Base-by-base conservation (phyloP, 2,113 vertebrate genomes). In the Pao palembangensis region DNA sequence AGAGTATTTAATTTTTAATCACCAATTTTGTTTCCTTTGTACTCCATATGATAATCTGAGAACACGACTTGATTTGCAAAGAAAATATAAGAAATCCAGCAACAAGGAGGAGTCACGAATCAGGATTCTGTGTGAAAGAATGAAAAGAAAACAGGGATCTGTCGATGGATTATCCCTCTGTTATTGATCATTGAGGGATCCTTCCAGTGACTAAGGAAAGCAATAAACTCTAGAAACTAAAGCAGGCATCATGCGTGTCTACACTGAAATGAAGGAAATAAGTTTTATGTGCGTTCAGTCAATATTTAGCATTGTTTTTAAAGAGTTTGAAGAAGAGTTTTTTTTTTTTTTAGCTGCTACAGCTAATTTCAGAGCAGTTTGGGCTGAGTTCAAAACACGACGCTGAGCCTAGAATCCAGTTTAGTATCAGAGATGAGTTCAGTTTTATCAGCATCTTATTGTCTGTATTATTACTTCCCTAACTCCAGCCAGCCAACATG, bases 1-100 rank as follows among this genome's bases (percentile, higher is more conserved):
- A 91, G 85, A 87, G 78, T 87, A 88, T 88, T 91, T 90, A 85
- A 92, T 91, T 91, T 90, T 90, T 91, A 90, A 92, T 91, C 88
- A 89, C 69, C 82, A 80, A 88, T 89, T 91, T 89, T 88, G 86
- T 87, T 89, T 85, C 88, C 85, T 90, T 89, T 90, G 87, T 91
- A 80, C 85, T 82, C 69, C 57, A 81, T 83, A 88, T 88, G 85
- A 91, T 89, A 88, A 86, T 89, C 81, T 53, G 79, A 78, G 79
- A 80, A 85, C 81, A 79, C 75, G 71, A 80, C 83, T 86, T 85
- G 83, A 82, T 87, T 87, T 87, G 63, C 65, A 77, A 87, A 83
- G 61, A 78, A 84, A 86, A 85, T 63, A 80, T 51, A 75, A 79
- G 71, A 59, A 81, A 79, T 82, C 49, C 82, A 69, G 78, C 71